Base-by-base conservation (phyloP, 2,888 invertebrate genomes). In the Drosophila hamatofila region DNA sequence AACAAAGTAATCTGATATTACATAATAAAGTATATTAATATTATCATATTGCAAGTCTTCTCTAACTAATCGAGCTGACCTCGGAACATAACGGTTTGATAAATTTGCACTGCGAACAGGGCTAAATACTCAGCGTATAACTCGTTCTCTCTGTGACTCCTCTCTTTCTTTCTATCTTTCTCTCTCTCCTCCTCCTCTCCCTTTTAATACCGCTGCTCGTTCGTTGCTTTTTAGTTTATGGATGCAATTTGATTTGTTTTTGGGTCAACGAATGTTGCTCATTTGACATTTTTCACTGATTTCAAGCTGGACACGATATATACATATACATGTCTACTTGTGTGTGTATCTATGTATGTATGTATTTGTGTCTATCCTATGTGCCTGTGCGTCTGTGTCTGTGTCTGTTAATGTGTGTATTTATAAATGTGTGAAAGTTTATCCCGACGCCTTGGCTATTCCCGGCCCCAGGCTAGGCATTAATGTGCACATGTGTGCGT, bases 231-330 rank as follows among this genome's bases (percentile, higher is more conserved):
- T 58, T 65, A 37, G 51, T 49, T 59, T 74, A 52, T 61, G 48
- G 35, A 49, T 59, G 48, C 27, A 39, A 64, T 60, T 64, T 52
- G 35, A 46, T 41, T 66, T 58, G 46, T 71, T 68, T 78, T 80
- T 60, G 65, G 72, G 59, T 52, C 66, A 72, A 48, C 39, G 57
- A 72, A 80, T 72, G 57, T 54, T 21, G 58, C 60, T 69, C 66
- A 51, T 80, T 80, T 78, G 58, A 69, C 76, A 81, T 76, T 84
- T 75, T 81, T 78, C 56, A 72, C 64, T 69, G 60, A 72, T 81
- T 81, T 81, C 23, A 57, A 64, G 42, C 18, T 11, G 41, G 42
- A 68, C 37, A 46, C 44, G n/a, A 35, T 11, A 56, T 56, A 49
- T 33, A 2, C n/a, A 30, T 18, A 5, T 25, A 16, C 4, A 16